Percentiles rank a stretch among this genome's conserved stretches.
Evolutionary conservation across 2,888 invertebrate species (phyloP).

Genomic region (Coleophora deauratella): DNA sequence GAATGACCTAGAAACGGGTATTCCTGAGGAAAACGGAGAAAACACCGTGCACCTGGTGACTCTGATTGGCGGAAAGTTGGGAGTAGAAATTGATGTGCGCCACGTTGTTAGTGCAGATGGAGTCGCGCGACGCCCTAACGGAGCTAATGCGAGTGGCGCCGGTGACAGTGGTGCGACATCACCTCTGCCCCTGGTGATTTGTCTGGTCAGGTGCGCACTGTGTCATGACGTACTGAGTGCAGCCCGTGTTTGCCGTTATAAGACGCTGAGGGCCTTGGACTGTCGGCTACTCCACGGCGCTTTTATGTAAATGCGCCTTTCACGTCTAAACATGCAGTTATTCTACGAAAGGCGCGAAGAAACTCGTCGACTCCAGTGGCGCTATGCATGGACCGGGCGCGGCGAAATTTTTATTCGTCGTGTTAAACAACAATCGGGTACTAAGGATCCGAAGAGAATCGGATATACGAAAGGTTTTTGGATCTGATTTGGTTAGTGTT

Average conservation of each 20-base stretch:
- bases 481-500: not conserved
- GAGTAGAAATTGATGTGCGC: no score
- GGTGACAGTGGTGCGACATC: no score
- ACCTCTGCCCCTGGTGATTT: no score
- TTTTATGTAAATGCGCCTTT: not conserved
- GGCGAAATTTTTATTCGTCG: not conserved
- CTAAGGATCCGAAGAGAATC: not conserved
- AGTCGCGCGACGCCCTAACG: no score
- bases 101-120: no score
- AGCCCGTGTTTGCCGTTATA: not conserved
- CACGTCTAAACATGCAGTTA: not conserved
- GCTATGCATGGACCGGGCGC: not conserved
- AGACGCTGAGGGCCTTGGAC: not conserved
- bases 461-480: not conserved
- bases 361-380: not conserved
- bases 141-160: no score
- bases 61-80: no score
- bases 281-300: not conserved
- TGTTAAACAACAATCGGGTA: no score
- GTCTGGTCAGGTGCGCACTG: not conserved
- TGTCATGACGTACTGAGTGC: constrained; percentile 6
- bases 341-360: not conserved
- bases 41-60: no score
- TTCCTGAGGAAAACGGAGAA: no score
- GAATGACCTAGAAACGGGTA: no score